Percentiles rank a stretch among this genome's conserved stretches.
These are phyloP conservation scores for Falco novaeseelandiae DNA, from an alignment of 2,797 vertebrate species.

Conservation along the genomic window DNA sequence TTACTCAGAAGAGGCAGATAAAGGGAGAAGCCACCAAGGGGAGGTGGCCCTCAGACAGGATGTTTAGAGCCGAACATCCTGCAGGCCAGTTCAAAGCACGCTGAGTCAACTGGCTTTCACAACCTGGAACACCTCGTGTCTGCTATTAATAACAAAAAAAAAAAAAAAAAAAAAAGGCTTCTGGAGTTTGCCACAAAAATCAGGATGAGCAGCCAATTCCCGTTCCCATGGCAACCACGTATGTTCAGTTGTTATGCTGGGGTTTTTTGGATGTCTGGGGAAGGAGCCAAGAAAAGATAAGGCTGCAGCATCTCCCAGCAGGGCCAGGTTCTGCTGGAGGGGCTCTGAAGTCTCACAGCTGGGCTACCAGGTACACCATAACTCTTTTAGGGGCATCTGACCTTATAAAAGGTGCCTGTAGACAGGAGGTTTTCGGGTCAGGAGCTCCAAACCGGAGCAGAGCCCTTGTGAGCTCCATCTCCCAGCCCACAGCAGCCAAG, in stretches of 20 bases:
- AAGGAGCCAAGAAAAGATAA: not conserved
- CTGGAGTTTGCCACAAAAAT: not conserved
- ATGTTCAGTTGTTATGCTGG: not conserved
- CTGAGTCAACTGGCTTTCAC: constrained; percentile 47
- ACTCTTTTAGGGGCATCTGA: not conserved
- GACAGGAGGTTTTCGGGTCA: not conserved
- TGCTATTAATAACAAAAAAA: not conserved
- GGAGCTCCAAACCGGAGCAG: not conserved
- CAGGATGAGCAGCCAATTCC: not conserved
- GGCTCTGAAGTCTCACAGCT: not conserved
- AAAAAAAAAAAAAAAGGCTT: not conserved
- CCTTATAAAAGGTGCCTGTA: not conserved
- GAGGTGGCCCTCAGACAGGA: constrained; percentile 47
- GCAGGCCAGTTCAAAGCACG: not conserved
- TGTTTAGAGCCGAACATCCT: not conserved
- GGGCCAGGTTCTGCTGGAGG: not conserved
- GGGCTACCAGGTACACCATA: rapidly evolving
- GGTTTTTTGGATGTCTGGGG: not conserved
- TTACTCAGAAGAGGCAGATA: constrained; percentile 13
- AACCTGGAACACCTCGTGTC: not conserved
- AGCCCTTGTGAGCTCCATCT: not conserved
- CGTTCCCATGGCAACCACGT: not conserved
- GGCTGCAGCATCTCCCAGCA: rapidly evolving
- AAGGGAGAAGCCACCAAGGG: not conserved
- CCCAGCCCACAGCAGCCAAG: not conserved